phyloP scores from a whole-genome alignment of 2,888 invertebrate genomes.

The Standfussiana lucernea region DNA sequence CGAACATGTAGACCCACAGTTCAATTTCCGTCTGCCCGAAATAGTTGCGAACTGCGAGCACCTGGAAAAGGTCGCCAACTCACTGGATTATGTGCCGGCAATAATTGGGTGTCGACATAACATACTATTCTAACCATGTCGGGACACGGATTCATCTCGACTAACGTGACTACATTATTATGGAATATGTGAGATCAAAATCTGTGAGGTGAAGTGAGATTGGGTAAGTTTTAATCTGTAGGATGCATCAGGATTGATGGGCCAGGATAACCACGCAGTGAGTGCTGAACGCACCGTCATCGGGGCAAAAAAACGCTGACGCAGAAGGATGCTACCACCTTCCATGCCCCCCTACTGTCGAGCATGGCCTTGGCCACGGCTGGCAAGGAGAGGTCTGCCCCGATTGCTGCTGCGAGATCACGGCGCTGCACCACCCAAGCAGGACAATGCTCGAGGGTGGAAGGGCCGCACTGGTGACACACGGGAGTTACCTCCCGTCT shows the following conservation, averaged over 20 bases:
- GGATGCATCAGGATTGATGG: background rate
- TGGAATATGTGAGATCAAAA: constrained; percentile 7
- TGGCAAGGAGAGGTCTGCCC: too few species aligned
- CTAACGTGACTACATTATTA: constrained; percentile 16
- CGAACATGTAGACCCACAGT: background rate
- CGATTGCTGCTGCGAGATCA: too few species aligned
- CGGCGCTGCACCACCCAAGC: too few species aligned
- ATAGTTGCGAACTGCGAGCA: constrained; percentile 19
- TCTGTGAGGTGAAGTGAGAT: background rate
- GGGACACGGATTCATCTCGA: background rate
- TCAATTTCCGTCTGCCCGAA: constrained; percentile 37
- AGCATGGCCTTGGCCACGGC: too few species aligned
- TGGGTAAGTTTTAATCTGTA: background rate
- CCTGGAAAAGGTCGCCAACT: constrained; percentile 11
- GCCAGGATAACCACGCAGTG: too few species aligned
- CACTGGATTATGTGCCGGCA: constrained; percentile 22
- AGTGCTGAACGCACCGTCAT: background rate
- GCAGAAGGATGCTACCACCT: too few species aligned
- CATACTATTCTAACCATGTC: constrained; percentile 8
- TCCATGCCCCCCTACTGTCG: too few species aligned
- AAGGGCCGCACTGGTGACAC: too few species aligned
- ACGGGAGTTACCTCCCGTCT: too few species aligned
- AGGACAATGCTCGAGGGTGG: too few species aligned
- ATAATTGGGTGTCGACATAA: constrained; percentile 41
- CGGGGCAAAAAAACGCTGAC: background rate